Base-by-base conservation (phyloP, 2,888 invertebrate genomes). In the Coelopa pilipes region DNA sequence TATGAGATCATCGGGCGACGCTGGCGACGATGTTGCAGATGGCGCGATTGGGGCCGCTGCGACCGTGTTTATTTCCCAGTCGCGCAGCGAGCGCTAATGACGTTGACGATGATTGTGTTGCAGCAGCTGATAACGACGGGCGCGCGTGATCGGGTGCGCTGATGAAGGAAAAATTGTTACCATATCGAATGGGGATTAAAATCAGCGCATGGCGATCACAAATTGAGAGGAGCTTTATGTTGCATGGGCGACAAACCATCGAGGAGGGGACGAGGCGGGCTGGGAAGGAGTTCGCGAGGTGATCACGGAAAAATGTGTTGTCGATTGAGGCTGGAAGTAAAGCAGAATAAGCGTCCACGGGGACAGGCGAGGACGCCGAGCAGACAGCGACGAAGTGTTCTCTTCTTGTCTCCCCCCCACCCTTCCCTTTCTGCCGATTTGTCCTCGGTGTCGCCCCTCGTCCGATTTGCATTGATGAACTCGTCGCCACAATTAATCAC, bases 101-200 rank as follows among this genome's bases (percentile, higher is more conserved):
- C 34, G 7, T 4, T 34, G 34, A 7, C 7, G 57, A 67, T 60
- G 66, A 72, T 49, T 57, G 17, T 57, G 67, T 60, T 57, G 70
- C 53, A 55, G 68, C 55, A 10, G 53, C 17, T 21, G 47, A 9
- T 68, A n/a, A 50, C 47, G 74, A 17, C 50, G 68, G 53, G 72
- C 76, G 72, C 70, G 74, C 74, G 2, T 34, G 34, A 34, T 34
- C 34, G 34, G 34, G 34, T 7, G 34, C 34, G 78, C 80, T 82
- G 83, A 83, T 83, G 83, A 82, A 79, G 83, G 78, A 80, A 81
- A 77, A 83, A 79, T 82, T 83, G 82, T 84, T 84, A 82, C 83
- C 83, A 82, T 84, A 84, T 83, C 83, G 83, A 84, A 83, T 84
- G 82, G 79, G 83, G 83, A 83, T 83, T 83, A 84, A 83, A 83